phyloP scores from a whole-genome alignment of 2,888 invertebrate species.

The Sturmia bella region DNA sequence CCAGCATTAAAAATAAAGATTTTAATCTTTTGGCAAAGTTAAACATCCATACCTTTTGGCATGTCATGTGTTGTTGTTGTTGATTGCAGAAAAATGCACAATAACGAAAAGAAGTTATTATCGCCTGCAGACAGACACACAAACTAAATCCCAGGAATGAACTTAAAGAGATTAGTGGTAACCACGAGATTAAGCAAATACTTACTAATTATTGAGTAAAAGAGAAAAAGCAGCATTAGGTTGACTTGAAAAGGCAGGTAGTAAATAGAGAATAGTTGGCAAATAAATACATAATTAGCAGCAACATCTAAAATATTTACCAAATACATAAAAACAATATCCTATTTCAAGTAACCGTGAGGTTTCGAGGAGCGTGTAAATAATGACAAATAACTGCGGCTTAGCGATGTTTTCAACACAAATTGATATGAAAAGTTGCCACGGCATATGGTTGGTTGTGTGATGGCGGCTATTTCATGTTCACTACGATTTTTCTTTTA shows the following conservation, averaged over 20 bases:
- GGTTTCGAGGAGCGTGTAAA: too few relatives aligned
- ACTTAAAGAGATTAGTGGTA: slow-evolving; percentile 35
- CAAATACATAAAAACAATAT: neutral
- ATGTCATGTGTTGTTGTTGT: slow-evolving; percentile 20
- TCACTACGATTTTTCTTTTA: too few relatives aligned
- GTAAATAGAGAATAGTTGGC: neutral
- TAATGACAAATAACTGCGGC: too few relatives aligned
- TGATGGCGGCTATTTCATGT: too few relatives aligned
- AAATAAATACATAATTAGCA: slow-evolving; percentile 44
- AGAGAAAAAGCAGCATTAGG: neutral
- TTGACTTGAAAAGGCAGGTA: slow-evolving; percentile 28
- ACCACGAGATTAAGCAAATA: slow-evolving; percentile 32
- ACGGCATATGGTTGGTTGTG: too few relatives aligned
- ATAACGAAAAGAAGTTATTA: slow-evolving; percentile 49
- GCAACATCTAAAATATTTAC: slow-evolving; percentile 29
- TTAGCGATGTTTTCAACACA: too few relatives aligned
- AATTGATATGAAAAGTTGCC: too few relatives aligned
- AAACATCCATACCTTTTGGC: neutral
- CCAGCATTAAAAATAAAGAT: slow-evolving; percentile 57
- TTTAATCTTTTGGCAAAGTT: slow-evolving; percentile 50
- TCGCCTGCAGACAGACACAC: slow-evolving; percentile 32
- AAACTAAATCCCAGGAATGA: slow-evolving; percentile 56
- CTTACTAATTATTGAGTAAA: neutral
- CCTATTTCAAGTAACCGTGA: too few relatives aligned
- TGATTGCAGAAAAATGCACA: slow-evolving; percentile 9